These are phyloP conservation scores for Nemotelus nigrinus DNA, from an alignment of 2,888 invertebrate genomes.

Conservation along the genomic window DNA sequence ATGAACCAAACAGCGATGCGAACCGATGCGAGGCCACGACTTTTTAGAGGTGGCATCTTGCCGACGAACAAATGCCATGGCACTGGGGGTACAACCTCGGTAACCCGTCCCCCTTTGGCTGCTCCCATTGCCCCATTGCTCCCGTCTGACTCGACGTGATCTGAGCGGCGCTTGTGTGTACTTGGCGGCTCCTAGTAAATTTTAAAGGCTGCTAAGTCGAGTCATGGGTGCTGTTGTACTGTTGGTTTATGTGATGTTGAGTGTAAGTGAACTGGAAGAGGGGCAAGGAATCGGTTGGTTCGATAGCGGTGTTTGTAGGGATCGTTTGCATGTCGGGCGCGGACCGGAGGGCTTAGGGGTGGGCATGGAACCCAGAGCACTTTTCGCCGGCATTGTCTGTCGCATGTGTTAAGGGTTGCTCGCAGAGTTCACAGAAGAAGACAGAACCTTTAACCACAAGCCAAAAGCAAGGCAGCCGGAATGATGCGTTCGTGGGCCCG, in stretches of 20 bases:
- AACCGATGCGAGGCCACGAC: conserved; percentile 42
- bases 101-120: conserved; percentile 41
- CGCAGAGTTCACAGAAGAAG: conserved; percentile 37
- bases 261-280: neutral
- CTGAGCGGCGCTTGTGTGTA: conserved; percentile 12
- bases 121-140: conserved; percentile 51
- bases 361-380: conserved; percentile 11
- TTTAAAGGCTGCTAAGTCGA: neutral
- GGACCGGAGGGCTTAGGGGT: neutral
- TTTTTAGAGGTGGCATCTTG: conserved; percentile 49
- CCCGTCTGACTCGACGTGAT: conserved; percentile 28
- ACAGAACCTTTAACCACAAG: conserved; percentile 40
- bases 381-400: conserved; percentile 6
- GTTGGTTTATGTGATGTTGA: conserved; percentile 22
- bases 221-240: conserved; percentile 10
- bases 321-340: neutral
- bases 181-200: neutral
- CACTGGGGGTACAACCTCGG: conserved; percentile 44
- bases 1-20: conserved; percentile 47
- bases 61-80: conserved; percentile 49
- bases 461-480: neutral
- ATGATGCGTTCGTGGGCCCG: neutral
- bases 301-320: no score
- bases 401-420: conserved; percentile 27
- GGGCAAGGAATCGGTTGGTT: conserved; percentile 23